Conservation (phyloP, 1,140 invertebrate genomes). For the Drosophila neocordata region DNA sequence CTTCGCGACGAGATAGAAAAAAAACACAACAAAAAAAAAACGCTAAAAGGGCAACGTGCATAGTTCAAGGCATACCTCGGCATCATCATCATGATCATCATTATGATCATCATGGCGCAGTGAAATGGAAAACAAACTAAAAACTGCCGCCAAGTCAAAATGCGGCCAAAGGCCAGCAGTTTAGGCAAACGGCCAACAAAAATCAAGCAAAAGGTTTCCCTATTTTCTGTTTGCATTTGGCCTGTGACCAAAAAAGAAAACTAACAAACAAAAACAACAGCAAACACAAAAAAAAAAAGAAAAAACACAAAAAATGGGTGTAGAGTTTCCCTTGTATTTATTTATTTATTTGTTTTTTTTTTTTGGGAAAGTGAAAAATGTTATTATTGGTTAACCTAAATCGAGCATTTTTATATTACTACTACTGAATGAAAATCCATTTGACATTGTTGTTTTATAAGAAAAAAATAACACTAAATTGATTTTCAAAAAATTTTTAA, state of each 20-base stretch:
- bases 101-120: constrained; percentile 1
- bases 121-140: constrained; percentile 29
- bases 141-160: constrained; percentile 9
- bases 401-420: no score
- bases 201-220: constrained; percentile 8
- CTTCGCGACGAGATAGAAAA: constrained; percentile 9
- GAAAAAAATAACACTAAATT: no score
- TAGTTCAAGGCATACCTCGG: constrained; percentile 39
- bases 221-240: constrained; percentile 2
- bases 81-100: background rate
- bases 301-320: background rate
- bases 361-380: background rate
- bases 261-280: background rate
- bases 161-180: constrained; percentile 6
- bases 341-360: no score
- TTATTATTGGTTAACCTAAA: background rate
- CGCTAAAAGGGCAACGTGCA: constrained; percentile 40
- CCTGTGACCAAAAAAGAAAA: constrained; percentile 15
- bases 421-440: no score
- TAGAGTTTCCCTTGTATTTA: no score
- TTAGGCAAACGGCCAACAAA: constrained; percentile 10
- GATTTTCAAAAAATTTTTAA: no score
- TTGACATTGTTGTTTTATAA: no score
- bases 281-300: background rate
- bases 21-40: background rate